Conservation (phyloP, 2,888 invertebrate species). For the Limenitis camilla region DNA sequence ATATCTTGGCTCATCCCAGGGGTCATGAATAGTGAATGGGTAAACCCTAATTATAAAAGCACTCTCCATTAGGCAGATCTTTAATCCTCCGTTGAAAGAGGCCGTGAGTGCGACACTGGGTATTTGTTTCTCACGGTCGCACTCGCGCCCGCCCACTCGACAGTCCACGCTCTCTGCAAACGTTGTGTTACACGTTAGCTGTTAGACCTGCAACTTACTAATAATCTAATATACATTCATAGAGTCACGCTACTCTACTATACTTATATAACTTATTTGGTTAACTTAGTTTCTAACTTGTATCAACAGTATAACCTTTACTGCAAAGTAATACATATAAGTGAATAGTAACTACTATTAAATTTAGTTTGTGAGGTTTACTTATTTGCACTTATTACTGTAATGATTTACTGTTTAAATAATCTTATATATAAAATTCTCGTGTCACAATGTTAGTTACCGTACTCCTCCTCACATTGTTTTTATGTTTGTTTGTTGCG, state of each 20-base stretch:
- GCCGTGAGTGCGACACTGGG: constrained; percentile 51
- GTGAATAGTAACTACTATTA: too few species aligned
- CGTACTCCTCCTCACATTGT: too few species aligned
- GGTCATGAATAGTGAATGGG: constrained; percentile 44
- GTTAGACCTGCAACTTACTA: constrained; percentile 30
- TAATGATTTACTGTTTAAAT: too few species aligned
- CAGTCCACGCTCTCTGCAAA: constrained; percentile 40
- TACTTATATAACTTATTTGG: too few species aligned
- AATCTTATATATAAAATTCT: too few species aligned
- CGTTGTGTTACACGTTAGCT: constrained; percentile 22
- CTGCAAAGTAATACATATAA: too few species aligned
- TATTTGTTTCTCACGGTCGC: constrained; percentile 70
- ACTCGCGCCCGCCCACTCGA: constrained; percentile 65
- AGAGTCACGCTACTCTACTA: constrained; percentile 15
- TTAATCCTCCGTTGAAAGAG: constrained; percentile 35
- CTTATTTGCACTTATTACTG: too few species aligned
- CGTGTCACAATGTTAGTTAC: too few species aligned
- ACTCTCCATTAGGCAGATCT: constrained; percentile 32
- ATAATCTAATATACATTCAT: constrained; percentile 28
- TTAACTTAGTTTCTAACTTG: too few species aligned
- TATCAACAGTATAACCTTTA: too few species aligned
- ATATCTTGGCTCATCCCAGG: constrained; percentile 17
- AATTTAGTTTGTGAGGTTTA: too few species aligned
- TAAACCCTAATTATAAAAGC: constrained; percentile 45
- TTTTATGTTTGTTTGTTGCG: too few species aligned